Base-by-base conservation (phyloP, 2,888 invertebrate genomes). In the Caenorhabditis sinica region DNA sequence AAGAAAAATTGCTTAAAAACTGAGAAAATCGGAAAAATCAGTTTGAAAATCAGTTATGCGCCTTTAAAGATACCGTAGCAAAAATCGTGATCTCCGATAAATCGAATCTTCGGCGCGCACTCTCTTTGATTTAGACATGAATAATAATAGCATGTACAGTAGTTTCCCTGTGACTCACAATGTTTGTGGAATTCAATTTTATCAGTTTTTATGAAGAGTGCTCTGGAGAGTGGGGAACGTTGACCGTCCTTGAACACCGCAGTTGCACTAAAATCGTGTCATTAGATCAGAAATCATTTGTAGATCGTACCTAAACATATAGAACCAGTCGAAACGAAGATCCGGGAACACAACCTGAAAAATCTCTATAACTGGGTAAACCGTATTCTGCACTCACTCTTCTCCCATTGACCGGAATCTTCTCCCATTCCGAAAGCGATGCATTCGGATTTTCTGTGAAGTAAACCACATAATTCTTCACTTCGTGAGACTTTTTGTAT, bases 291-390 rank as follows among this genome's bases (percentile, higher is more conserved):
- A 20, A 4, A 23, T 71, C 72, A 49, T 56, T 11, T 8, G 13
- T 75, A 40, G 13, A n/a, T 53, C n/a, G 33, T 74, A 84, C 84
- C 81, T 85, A 61, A 88, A 89, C 89, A 90, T 89, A 79, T 90
- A 90, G 80, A 92, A 92, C 92, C 92, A 92, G 69, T 92, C 92
- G 83, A 89, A 91, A 23, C 92, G 90, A 15, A 92, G 86, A 61
- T 92, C 92, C 0, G 92, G 91, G 75, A 92, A 92, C 2, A 91
- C 91, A 2, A 92, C 90, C 81, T 90, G 51, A 61, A 82, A 53
- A 33, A 33, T 66, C 8, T 33, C 5, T 23, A 36, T 20, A 17
- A 23, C 23, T n/a, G n/a, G n/a, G n/a, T 36, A 58, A 25, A 43
- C 30, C 13, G n/a, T 33, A 45, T 33, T 36, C 17, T 72, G 25